Conservation (phyloP, 1,140 invertebrate species). For the Drosophila sulfurigaster region DNA sequence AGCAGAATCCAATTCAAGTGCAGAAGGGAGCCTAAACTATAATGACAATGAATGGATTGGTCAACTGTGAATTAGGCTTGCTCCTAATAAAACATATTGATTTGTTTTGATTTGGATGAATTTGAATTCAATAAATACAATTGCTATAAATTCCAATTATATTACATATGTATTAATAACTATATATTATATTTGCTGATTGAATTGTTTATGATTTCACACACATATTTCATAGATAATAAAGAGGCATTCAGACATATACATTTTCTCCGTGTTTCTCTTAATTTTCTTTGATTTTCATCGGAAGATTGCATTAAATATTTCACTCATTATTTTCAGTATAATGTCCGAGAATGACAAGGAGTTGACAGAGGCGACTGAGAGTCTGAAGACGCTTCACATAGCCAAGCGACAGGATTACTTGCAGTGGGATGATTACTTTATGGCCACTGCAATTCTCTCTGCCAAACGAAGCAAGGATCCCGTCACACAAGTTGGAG, state of each 20-base stretch:
- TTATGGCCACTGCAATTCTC: constrained; percentile 94
- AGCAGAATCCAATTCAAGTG: constrained; percentile 90
- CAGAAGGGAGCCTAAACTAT: constrained; percentile 68
- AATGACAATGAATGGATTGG: constrained; percentile 1
- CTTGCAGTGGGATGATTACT: constrained; percentile 93
- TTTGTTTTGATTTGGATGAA: constrained; percentile 57
- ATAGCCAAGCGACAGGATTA: constrained; percentile 63
- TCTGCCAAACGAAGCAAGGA: constrained; percentile 96
- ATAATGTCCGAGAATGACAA: constrained; percentile 30
- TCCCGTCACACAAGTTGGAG: constrained; percentile 96
- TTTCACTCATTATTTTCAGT: constrained; percentile 40
- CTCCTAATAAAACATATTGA: constrained; percentile 66
- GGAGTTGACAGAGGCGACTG: background rate
- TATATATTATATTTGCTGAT: constrained; percentile 51
- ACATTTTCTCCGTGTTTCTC: background rate
- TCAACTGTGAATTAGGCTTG: constrained; percentile 55
- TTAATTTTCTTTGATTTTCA: background rate
- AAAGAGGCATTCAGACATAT: constrained; percentile 54
- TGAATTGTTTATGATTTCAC: constrained; percentile 48
- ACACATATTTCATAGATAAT: constrained; percentile 62
- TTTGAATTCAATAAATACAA: constrained; percentile 71
- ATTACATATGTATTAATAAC: constrained; percentile 58
- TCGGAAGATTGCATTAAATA: constrained; percentile 7
- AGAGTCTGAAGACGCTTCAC: background rate
- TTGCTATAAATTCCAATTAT: constrained; percentile 80